phyloP scores from a whole-genome alignment of 2,888 invertebrate genomes.

The Himalopsyche kuldschensis region DNA sequence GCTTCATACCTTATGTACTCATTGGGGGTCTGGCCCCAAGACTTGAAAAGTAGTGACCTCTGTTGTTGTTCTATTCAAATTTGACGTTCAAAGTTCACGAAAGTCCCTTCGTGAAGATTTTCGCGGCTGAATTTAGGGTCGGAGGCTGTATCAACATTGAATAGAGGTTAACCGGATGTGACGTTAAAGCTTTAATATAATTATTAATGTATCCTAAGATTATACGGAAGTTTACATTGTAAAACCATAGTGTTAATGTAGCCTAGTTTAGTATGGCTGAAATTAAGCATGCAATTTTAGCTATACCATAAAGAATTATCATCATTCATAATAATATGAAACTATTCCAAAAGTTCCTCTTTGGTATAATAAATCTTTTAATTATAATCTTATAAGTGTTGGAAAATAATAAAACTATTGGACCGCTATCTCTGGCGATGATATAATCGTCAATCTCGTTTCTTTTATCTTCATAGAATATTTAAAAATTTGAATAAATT shows the following conservation, averaged over 20 bases:
- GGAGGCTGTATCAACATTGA: neutral
- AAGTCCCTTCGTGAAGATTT: neutral
- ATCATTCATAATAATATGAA: no score
- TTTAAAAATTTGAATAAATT: no score
- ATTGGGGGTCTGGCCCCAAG: neutral
- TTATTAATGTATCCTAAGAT: neutral
- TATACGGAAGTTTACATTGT: neutral
- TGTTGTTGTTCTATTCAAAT: constrained; percentile 29
- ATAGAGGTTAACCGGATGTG: neutral
- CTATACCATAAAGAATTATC: no score
- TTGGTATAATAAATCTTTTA: no score
- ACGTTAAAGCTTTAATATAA: neutral
- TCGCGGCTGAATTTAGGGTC: neutral
- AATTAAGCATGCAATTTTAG: neutral
- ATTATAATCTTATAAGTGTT: no score
- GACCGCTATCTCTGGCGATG: no score
- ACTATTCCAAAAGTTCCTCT: no score
- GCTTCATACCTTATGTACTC: neutral
- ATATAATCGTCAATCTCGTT: no score
- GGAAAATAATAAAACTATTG: no score
- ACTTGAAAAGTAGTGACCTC: neutral
- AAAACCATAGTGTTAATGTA: neutral
- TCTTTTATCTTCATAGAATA: no score
- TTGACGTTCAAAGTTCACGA: constrained; percentile 2
- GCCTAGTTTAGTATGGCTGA: neutral